These are phyloP conservation scores for Nematopogon swammerdamellus DNA, from an alignment of 2,888 invertebrate species.

Conservation along the genomic window DNA sequence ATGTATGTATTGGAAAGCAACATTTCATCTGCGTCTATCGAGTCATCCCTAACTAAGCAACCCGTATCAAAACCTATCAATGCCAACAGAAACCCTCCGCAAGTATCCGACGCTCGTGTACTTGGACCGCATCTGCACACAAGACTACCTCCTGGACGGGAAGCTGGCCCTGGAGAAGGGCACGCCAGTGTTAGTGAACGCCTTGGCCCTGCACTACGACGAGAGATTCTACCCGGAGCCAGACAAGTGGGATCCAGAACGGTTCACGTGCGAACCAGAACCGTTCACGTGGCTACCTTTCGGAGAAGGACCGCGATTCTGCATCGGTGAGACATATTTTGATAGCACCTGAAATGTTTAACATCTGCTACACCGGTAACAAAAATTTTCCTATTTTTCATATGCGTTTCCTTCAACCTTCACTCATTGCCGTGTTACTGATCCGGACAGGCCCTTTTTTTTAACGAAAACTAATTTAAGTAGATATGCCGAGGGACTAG, in stretches of 20 bases:
- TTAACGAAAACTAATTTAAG: no score
- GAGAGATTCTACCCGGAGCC: constrained; percentile 28
- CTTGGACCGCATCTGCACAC: constrained; percentile 27
- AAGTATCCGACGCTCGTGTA: constrained; percentile 26
- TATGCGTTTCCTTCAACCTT: no score
- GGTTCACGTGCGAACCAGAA: constrained; percentile 21
- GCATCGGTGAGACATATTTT: constrained; percentile 15
- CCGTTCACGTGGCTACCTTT: constrained; percentile 31
- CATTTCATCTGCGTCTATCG: no score
- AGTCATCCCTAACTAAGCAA: no score
- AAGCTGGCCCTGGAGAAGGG: constrained; percentile 25
- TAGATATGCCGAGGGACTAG: no score
- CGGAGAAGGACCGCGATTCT: constrained; percentile 35
- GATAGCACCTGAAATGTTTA: neutral
- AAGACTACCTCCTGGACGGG: constrained; percentile 24
- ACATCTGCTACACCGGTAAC: no score
- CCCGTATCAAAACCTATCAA: no score
- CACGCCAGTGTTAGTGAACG: constrained; percentile 29
- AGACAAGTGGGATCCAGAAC: constrained; percentile 28
- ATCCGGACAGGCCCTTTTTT: no score
- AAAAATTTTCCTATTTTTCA: no score
- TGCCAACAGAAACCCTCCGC: constrained; percentile 32
- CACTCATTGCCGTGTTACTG: no score
- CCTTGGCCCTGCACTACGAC: constrained; percentile 27
- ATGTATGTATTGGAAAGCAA: no score